A percentile compares a stretch with the other conserved stretches of the same genome.
phyloP scores from a whole-genome alignment of 2,797 vertebrate species.

The Sciurus vulgaris region DNA sequence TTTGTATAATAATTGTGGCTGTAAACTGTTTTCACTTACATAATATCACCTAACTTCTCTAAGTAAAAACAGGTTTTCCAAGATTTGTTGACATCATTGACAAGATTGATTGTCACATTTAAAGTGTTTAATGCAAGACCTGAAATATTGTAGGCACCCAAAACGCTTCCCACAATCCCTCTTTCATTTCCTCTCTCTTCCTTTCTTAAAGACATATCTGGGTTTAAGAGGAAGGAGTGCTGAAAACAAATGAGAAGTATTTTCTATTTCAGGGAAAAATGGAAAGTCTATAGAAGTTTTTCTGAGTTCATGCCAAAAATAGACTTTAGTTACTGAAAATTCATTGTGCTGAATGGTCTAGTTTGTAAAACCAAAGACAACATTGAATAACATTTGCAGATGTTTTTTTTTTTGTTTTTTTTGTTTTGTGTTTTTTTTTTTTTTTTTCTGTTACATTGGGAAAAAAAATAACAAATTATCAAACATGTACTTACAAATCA shows the following conservation, averaged over 20 bases:
- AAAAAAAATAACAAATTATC: slow-evolving; percentile 15
- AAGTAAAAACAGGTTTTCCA: background rate
- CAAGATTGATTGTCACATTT: background rate
- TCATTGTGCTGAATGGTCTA: background rate
- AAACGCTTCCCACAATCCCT: background rate
- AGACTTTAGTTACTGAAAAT: slow-evolving; percentile 8
- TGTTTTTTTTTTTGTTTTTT: background rate
- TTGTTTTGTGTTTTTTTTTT: background rate
- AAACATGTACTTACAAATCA: background rate
- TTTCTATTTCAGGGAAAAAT: slow-evolving; percentile 21
- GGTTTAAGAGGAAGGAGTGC: background rate
- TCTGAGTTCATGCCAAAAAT: background rate
- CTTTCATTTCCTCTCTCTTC: background rate
- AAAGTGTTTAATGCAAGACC: background rate
- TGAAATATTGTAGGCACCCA: background rate
- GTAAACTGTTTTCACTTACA: slow-evolving; percentile 17
- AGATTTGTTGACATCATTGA: slow-evolving; percentile 11
- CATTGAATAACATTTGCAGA: background rate
- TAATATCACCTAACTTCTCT: background rate
- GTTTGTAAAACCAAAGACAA: slow-evolving; percentile 13
- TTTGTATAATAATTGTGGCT: slow-evolving; percentile 4
- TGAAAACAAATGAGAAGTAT: background rate
- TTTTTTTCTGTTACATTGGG: background rate
- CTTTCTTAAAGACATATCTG: background rate
- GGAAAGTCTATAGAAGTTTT: background rate